These are phyloP conservation scores for Amphimedon queenslandica DNA, from an alignment of 37 sponge, comb jelly and placozoan genomes.

Conservation along the genomic window DNA sequence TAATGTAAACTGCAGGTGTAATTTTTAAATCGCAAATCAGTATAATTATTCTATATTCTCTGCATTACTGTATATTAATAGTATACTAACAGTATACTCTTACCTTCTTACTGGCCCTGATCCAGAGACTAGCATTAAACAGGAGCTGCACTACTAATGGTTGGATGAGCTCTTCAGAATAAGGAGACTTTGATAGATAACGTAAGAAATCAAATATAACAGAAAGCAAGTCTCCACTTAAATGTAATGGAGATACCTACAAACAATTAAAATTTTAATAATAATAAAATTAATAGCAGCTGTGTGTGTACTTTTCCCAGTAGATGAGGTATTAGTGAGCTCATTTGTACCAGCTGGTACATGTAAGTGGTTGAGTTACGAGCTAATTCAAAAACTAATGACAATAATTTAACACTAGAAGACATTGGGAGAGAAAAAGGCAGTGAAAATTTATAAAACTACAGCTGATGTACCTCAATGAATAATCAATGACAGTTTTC, in stretches of 20 bases:
- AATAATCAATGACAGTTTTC: constrained; percentile 24
- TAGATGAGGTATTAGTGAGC: constrained; percentile 37
- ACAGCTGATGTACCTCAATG: constrained; percentile 26
- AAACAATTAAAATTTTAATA: too few species aligned
- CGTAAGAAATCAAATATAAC: not conserved
- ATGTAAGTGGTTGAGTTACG: constrained; percentile 37
- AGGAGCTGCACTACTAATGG: constrained; percentile 60
- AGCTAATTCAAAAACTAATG: constrained; percentile 54
- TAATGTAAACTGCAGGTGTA: too few species aligned
- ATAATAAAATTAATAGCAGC: not conserved
- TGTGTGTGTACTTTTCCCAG: constrained; percentile 44
- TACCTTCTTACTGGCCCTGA: constrained; percentile 36
- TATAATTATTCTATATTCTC: too few species aligned
- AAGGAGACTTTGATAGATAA: constrained; percentile 42
- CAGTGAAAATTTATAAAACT: not conserved
- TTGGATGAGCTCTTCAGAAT: constrained; percentile 44
- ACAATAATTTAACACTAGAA: constrained; percentile 38
- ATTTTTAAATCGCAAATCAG: too few species aligned
- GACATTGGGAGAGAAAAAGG: not conserved
- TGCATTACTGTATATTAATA: too few species aligned
- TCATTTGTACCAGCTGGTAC: constrained; percentile 45
- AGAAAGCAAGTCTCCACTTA: not conserved
- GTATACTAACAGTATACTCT: too few species aligned
- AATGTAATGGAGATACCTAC: not conserved
- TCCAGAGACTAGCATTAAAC: constrained; percentile 66